Conservation (phyloP, 2,888 invertebrate species). For the Diachrysia chrysitis region DNA sequence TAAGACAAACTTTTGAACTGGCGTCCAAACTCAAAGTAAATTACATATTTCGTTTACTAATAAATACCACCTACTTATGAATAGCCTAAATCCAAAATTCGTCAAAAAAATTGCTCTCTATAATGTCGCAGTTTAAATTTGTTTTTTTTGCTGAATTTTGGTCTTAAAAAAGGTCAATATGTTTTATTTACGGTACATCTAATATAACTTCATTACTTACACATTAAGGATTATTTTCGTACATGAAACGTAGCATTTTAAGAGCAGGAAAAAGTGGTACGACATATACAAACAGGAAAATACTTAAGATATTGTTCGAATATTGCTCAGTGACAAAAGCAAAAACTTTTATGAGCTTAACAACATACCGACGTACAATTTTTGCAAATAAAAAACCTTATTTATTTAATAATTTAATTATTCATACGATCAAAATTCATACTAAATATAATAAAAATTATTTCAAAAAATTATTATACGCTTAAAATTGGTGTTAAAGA, state of each 20-base stretch:
- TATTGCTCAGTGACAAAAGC: slow-evolving; percentile 1
- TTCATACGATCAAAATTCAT: background rate
- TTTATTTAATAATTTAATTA: slow-evolving; percentile 6
- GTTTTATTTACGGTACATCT: background rate
- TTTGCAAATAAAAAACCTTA: background rate
- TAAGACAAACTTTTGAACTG: slow-evolving; percentile 15
- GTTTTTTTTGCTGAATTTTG: background rate
- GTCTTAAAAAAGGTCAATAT: no score
- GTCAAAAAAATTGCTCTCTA: background rate
- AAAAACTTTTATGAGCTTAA: slow-evolving; percentile 19
- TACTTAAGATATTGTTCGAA: slow-evolving; percentile 38
- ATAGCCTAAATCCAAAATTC: slow-evolving; percentile 17
- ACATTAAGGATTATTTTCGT: slow-evolving; percentile 12
- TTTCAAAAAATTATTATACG: background rate
- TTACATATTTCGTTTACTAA: slow-evolving; percentile 30
- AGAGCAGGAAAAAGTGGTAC: slow-evolving; percentile 11
- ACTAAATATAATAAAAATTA: background rate
- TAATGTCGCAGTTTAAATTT: background rate
- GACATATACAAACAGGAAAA: slow-evolving; percentile 50
- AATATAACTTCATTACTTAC: slow-evolving; percentile 11
- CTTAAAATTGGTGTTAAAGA: background rate
- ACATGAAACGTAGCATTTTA: slow-evolving; percentile 16
- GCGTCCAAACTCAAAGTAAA: slow-evolving; percentile 21
- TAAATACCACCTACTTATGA: slow-evolving; percentile 24
- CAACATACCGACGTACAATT: background rate